Base-by-base conservation (phyloP, 2,113 vertebrate genomes). In the Pimephales promelas region DNA sequence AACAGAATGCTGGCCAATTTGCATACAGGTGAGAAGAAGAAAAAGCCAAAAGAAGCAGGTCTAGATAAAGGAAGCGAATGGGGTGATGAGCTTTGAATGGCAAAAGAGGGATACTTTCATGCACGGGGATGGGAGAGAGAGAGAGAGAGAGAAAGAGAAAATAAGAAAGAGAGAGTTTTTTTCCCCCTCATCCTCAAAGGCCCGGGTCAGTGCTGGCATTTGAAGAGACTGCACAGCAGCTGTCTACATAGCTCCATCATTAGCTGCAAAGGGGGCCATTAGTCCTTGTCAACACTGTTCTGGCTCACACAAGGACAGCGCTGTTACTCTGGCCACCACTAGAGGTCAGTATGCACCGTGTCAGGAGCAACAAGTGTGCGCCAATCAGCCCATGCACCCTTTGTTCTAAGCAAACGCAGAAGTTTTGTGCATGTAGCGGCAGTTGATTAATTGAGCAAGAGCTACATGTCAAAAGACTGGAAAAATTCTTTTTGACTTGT, bases 11-110 rank as follows among this genome's bases (percentile, higher is more conserved):
- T 77, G 77, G 81, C 43, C 80, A 20, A 88, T 88, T 88, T 88
- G 92, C 93, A 93, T 95, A 93, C 93, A 88, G 87, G 93, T 95
- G 94, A 92, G 86, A 84, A 72, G 52, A 61, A 85, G 81, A 77
- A 88, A 87, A 84, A 66, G 80, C 72, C 71, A 75, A 83, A 87
- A 79, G 68, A 85, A 84, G 43, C 81, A 66, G 77, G 84, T 74
- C 64, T 86, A 56, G 83, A 85, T 84, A 88, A 86, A 84, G 81
- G 62, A 84, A 81, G 72, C 24, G 78, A 86, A 79, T 83, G 81
- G 81, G 82, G 87, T 86, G 84, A 88, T 88, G 87, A 83, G 87
- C 80, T 84, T 81, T 88, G 83, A 88, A 84, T 88, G 73, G 76
- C 71, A 77, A 85, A 85, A 77, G 68, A 86, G 83, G 86, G 71